These are phyloP conservation scores for Ivindomyrus marchei DNA, from an alignment of 2,113 vertebrate genomes.

Conservation along the genomic window DNA sequence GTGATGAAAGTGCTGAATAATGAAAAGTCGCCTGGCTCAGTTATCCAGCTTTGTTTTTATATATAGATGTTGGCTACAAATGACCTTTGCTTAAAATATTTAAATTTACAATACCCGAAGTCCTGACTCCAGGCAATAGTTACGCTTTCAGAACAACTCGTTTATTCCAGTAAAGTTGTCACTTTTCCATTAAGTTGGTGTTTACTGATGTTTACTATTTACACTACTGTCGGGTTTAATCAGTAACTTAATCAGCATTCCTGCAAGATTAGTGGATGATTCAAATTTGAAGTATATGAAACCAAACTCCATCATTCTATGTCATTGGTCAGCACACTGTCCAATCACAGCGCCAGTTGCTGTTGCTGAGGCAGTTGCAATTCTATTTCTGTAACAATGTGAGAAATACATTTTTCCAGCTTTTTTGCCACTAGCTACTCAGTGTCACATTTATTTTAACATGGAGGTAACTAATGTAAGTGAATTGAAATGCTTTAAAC, in stretches of 20 bases:
- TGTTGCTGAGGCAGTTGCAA: background rate
- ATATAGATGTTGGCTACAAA: background rate
- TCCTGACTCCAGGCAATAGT: background rate
- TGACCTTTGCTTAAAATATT: background rate
- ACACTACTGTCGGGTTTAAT: background rate
- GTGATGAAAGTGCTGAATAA: background rate
- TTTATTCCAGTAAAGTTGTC: background rate
- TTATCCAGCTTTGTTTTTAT: background rate
- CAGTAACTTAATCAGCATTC: conserved; percentile 9
- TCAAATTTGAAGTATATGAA: background rate
- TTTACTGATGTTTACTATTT: background rate
- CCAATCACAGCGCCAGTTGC: background rate
- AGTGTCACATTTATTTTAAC: background rate
- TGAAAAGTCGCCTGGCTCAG: background rate
- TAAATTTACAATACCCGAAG: background rate
- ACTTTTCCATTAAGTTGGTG: background rate
- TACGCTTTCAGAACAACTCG: background rate
- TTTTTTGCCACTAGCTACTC: background rate
- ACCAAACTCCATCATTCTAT: background rate
- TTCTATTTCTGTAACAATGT: conserved; percentile 16
- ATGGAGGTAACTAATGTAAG: background rate
- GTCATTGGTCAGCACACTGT: background rate
- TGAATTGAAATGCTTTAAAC: background rate
- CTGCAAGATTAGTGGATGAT: conserved; percentile 5
- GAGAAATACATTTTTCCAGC: background rate